Evolutionary conservation across 1,140 invertebrate genomes (phyloP).

Genomic region (Platorchestia sp.): DNA sequence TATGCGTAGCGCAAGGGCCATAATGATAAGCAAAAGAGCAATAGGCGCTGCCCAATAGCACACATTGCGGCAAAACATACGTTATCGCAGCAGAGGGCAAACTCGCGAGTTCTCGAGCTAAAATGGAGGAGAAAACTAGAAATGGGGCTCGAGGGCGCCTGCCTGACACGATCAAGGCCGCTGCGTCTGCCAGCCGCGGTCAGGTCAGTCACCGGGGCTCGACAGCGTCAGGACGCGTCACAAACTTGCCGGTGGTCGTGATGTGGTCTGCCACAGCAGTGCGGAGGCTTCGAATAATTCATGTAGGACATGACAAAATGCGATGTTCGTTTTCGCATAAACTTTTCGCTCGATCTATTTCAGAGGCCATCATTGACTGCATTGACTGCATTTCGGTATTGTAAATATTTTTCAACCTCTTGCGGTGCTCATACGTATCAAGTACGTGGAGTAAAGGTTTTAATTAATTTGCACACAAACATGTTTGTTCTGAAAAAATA

Average conservation of each 20-base stretch:
- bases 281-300: too few relatives aligned
- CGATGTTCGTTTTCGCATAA: too few relatives aligned
- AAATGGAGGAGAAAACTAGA: slow-evolving; percentile 1
- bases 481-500: too few relatives aligned
- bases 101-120: background rate
- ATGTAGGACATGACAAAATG: too few relatives aligned
- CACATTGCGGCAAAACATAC: background rate
- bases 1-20: background rate
- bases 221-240: background rate
- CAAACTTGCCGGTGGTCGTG: background rate
- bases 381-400: too few relatives aligned
- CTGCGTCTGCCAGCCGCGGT: background rate
- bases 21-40: background rate
- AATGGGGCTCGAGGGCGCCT: background rate
- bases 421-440: too few relatives aligned
- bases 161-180: background rate
- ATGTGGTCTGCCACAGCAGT: background rate
- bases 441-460: too few relatives aligned
- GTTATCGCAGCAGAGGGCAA: background rate
- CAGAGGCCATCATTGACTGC: too few relatives aligned
- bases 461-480: too few relatives aligned
- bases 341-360: too few relatives aligned
- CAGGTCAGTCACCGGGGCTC: background rate
- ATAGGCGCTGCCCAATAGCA: background rate
- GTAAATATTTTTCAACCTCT: too few relatives aligned